phyloP scores from a whole-genome alignment of 2,113 vertebrate genomes.

The Todiramphus saurophagus region DNA sequence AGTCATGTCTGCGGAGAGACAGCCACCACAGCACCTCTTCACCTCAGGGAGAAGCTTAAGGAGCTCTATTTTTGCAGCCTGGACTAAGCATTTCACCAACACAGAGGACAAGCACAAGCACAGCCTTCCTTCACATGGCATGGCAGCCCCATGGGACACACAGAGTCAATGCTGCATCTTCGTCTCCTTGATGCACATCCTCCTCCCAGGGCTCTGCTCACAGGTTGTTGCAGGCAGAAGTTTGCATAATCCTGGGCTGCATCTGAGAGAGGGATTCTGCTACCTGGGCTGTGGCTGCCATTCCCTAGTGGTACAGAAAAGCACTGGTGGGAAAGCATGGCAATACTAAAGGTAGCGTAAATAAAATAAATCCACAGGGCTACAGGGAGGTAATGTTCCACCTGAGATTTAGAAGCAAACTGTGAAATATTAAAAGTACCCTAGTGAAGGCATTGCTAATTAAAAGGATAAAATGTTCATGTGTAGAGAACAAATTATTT shows the following conservation, averaged over 20 bases:
- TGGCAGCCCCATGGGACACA: background rate
- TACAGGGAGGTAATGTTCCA: background rate
- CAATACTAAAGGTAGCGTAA: background rate
- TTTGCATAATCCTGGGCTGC: background rate
- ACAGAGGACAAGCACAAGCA: background rate
- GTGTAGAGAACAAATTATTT: constrained; percentile 15
- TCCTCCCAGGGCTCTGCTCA: background rate
- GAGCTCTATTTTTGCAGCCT: background rate
- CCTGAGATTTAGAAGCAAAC: constrained; percentile 44
- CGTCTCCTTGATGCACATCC: background rate
- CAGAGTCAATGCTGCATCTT: background rate
- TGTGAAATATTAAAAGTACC: constrained; percentile 47
- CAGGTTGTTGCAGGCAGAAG: background rate
- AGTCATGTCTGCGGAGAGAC: fast-evolving
- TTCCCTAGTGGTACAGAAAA: background rate
- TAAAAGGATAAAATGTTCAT: constrained; percentile 4
- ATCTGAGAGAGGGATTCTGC: background rate
- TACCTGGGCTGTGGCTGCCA: background rate
- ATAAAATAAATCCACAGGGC: constrained; percentile 21
- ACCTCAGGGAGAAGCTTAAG: background rate
- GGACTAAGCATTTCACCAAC: background rate
- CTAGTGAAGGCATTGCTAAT: background rate
- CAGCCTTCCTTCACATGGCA: fast-evolving
- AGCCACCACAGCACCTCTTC: background rate
- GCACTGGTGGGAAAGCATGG: background rate